Percentiles rank a stretch among this genome's conserved stretches.
Evolutionary conservation across 2,888 invertebrate species (phyloP).

Genomic region (Cerastis leucographa): DNA sequence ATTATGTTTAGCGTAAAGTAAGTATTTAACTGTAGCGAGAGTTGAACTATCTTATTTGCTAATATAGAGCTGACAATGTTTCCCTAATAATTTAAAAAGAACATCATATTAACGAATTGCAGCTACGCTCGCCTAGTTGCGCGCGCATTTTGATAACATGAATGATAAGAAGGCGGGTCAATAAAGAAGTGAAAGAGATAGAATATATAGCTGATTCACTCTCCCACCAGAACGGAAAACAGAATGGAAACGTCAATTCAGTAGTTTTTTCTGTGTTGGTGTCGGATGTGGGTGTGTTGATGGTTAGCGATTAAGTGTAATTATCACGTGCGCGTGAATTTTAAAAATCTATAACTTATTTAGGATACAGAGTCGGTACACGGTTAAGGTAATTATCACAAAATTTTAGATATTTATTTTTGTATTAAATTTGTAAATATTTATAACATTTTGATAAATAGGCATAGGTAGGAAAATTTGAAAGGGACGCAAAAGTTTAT

Average conservation of each 20-base stretch:
- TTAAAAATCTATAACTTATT: constrained; percentile 25
- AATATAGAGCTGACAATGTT: not conserved
- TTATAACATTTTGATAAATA: not conserved
- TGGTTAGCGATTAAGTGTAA: constrained; percentile 67
- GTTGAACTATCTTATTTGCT: not conserved
- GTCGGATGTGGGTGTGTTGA: constrained; percentile 74
- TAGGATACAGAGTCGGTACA: constrained; percentile 8
- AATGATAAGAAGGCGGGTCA: constrained; percentile 81
- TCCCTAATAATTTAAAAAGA: not conserved
- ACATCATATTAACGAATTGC: not conserved
- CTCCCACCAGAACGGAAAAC: constrained; percentile 57
- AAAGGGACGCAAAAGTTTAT: constrained; percentile 3
- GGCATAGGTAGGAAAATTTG: not conserved
- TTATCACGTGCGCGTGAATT: constrained; percentile 79
- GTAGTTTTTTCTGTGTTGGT: constrained; percentile 81
- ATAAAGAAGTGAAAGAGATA: constrained; percentile 78
- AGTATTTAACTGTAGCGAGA: not conserved
- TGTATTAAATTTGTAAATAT: not conserved
- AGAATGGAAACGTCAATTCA: constrained; percentile 64
- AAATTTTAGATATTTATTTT: not conserved
- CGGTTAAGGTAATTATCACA: constrained; percentile 48
- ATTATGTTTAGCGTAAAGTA: not conserved
- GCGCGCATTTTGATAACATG: constrained; percentile 76
- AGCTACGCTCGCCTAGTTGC: constrained; percentile 54
- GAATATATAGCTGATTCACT: constrained; percentile 73